A percentile compares a stretch with the other conserved stretches of the same genome.
Evolutionary conservation across 2,797 vertebrate species (phyloP).

Genomic region (Anabacerthia variegaticeps): DNA sequence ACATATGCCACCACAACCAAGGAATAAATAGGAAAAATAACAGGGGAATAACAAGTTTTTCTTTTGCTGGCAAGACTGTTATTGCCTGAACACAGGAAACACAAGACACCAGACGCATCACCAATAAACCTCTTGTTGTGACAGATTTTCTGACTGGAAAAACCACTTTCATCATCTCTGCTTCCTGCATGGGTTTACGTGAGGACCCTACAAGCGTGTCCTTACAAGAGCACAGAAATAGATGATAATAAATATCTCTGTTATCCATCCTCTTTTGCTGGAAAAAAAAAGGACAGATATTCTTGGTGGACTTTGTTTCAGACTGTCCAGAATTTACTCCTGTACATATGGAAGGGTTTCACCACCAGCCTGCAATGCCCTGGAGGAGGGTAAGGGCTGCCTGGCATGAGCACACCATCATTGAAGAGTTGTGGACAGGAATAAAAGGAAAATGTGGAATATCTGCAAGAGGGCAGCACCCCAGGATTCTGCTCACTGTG

Average conservation of each 20-base stretch:
- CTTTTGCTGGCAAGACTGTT: conserved; percentile 7
- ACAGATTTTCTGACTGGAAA: background rate
- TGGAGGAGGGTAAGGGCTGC: background rate
- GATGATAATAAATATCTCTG: background rate
- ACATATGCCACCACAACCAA: conserved; percentile 50
- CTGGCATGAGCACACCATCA: background rate
- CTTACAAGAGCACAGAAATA: background rate
- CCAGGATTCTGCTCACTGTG: background rate
- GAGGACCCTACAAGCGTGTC: background rate
- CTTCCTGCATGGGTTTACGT: background rate
- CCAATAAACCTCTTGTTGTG: background rate
- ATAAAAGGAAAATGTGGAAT: background rate
- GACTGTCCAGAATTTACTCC: background rate
- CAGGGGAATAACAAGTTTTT: conserved; percentile 50
- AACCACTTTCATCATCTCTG: background rate
- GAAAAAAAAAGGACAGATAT: background rate
- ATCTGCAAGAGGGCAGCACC: background rate
- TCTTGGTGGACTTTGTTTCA: background rate
- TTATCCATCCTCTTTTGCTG: background rate
- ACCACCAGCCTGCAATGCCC: accelerated
- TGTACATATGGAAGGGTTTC: background rate
- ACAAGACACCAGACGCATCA: background rate
- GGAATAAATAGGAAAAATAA: conserved; percentile 57
- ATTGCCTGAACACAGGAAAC: conserved; percentile 7
- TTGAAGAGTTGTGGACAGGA: background rate